A percentile compares a stretch with the other conserved stretches of the same genome.
These are phyloP conservation scores for Bombyx huttoni DNA, from an alignment of 2,888 invertebrate genomes.

Conservation along the genomic window DNA sequence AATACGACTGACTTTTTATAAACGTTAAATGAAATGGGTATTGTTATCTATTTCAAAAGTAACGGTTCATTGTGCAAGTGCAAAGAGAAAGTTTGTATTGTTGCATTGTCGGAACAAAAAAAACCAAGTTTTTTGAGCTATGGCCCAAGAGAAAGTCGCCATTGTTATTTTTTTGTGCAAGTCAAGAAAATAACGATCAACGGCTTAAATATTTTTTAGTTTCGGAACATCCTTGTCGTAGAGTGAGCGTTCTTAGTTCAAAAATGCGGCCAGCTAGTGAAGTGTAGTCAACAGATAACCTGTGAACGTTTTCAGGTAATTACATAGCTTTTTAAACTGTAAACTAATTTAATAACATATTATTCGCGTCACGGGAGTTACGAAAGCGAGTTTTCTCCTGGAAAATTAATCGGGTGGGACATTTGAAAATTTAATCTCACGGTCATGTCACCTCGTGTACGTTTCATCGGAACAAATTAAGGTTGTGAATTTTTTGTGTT, in stretches of 20 bases:
- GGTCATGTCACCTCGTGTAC: conserved; percentile 37
- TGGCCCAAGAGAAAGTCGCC: conserved; percentile 56
- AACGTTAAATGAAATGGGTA: conserved; percentile 7
- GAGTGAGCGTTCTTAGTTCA: conserved; percentile 39
- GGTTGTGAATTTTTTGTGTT: conserved; percentile 40
- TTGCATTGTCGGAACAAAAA: conserved; percentile 21
- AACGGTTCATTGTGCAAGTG: conserved; percentile 37
- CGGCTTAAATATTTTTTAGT: conserved; percentile 51
- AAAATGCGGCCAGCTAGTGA: conserved; percentile 7
- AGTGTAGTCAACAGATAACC: conserved; percentile 1
- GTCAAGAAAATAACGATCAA: conserved; percentile 40
- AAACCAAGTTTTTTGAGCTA: conserved; percentile 45
- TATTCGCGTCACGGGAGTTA: conserved; percentile 37
- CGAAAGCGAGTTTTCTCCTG: conserved; percentile 42
- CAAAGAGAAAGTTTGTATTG: conserved; percentile 53
- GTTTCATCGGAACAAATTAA: conserved; percentile 41
- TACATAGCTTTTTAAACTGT: neutral
- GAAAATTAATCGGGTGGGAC: conserved; percentile 46
- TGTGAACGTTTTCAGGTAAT: too few relatives aligned
- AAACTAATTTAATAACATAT: conserved; percentile 16
- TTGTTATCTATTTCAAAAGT: conserved; percentile 19
- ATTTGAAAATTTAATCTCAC: conserved; percentile 61
- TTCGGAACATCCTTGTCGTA: conserved; percentile 37
- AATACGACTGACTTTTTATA: conserved; percentile 30
- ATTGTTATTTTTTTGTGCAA: conserved; percentile 53